phyloP scores from a whole-genome alignment of 2,888 invertebrate genomes.

The Leuctra nigra region DNA sequence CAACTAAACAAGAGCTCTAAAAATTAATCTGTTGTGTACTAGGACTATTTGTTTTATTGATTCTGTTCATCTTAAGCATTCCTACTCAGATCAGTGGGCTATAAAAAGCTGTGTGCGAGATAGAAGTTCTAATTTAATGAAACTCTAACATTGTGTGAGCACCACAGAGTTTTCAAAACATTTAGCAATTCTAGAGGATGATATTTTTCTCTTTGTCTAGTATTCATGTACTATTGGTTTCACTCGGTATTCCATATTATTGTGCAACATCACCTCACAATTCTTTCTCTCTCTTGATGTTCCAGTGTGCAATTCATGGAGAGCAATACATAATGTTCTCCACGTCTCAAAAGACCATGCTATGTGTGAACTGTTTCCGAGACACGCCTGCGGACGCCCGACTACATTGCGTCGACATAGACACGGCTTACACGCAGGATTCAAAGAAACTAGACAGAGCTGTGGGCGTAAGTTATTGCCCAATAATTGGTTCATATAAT shows the following conservation, averaged over 20 bases:
- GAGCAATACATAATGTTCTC: slow-evolving; percentile 72
- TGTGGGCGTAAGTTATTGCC: slow-evolving; percentile 45
- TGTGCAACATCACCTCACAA: background rate
- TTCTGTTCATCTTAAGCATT: too few species aligned
- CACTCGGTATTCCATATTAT: background rate
- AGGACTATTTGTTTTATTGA: too few species aligned
- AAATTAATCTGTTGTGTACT: too few species aligned
- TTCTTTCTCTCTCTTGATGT: too few species aligned
- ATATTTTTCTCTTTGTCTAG: background rate
- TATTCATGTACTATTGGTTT: background rate
- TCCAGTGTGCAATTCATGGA: slow-evolving; percentile 56
- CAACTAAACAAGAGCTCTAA: too few species aligned
- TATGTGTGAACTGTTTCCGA: slow-evolving; percentile 68
- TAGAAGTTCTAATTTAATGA: too few species aligned
- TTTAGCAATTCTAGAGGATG: background rate
- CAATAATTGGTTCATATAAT: too few species aligned
- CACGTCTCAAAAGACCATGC: slow-evolving; percentile 58
- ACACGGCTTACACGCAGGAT: slow-evolving; percentile 64
- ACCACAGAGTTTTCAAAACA: too few species aligned
- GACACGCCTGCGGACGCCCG: slow-evolving; percentile 59
- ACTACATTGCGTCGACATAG: slow-evolving; percentile 64
- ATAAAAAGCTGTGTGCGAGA: too few species aligned
- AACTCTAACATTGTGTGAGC: too few species aligned
- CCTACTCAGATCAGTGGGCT: too few species aligned
- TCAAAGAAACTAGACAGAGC: slow-evolving; percentile 63